A percentile compares a stretch with the other conserved stretches of the same genome.
Evolutionary conservation across 30 jellyfish, hydroid and myxozoan genomes (phyloP).

Genomic region (Aurelia coerulea): DNA sequence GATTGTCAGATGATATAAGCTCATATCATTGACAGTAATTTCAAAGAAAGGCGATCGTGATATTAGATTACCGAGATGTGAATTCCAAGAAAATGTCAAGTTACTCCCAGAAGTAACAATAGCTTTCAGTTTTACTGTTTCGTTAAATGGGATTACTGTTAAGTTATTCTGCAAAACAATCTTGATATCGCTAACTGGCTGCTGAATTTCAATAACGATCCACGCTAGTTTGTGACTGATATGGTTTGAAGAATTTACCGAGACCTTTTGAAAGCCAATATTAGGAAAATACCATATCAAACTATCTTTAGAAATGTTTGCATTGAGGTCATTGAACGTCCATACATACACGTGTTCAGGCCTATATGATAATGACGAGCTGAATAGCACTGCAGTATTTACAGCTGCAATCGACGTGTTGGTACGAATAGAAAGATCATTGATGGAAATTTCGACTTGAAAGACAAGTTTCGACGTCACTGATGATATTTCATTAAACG

Average conservation of each 20-base stretch:
- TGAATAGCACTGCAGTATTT: constrained; percentile 1
- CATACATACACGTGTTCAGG: constrained; percentile 52
- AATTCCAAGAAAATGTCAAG: constrained; percentile 43
- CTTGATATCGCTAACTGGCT: constrained; percentile 27
- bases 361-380: constrained; percentile 19
- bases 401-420: constrained; percentile 19
- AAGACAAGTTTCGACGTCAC: neutral
- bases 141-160: constrained; percentile 31
- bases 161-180: neutral
- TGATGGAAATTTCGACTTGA: constrained; percentile 17
- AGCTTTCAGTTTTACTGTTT: constrained; percentile 38
- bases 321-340: neutral
- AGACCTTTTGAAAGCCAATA: constrained; percentile 15
- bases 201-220: constrained; percentile 10
- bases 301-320: neutral
- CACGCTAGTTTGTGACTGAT: constrained; percentile 20
- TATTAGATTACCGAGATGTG: neutral
- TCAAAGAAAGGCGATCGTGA: neutral
- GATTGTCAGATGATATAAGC: neutral
- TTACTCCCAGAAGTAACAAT: constrained; percentile 42
- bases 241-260: constrained; percentile 33
- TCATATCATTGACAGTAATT: neutral
- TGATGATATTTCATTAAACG: constrained; percentile 42
- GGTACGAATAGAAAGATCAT: constrained; percentile 2
- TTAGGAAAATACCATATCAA: constrained; percentile 1